Percentiles rank a stretch among this genome's conserved stretches.
phyloP scores from a whole-genome alignment of 2,888 invertebrate genomes.

The Subacronicta megacephala region DNA sequence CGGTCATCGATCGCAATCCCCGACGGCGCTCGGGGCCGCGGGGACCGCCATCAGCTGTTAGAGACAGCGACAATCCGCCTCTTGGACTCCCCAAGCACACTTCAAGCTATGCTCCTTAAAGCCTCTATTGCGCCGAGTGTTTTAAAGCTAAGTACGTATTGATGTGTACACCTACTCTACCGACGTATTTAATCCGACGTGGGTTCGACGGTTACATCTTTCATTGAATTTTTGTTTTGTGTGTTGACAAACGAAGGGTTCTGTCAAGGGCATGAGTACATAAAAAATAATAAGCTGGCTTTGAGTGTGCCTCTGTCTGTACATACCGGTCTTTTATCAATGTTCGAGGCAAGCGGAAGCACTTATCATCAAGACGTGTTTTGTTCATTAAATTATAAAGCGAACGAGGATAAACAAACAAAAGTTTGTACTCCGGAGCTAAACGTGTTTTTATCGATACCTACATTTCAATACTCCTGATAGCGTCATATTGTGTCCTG shows the following conservation, averaged over 20 bases:
- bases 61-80: conserved; percentile 66
- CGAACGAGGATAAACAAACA: too few relatives aligned
- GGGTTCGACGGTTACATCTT: too few relatives aligned
- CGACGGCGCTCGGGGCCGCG: conserved; percentile 72
- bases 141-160: conserved; percentile 38
- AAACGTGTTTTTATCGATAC: too few relatives aligned
- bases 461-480: too few relatives aligned
- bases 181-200: conserved; percentile 25
- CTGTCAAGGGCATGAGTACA: too few relatives aligned
- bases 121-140: conserved; percentile 45
- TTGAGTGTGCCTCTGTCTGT: conserved; percentile 26
- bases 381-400: conserved; percentile 73
- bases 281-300: not conserved
- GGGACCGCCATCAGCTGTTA: conserved; percentile 84
- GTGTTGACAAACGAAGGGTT: too few relatives aligned
- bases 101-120: conserved; percentile 50
- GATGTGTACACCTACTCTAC: too few relatives aligned
- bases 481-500: too few relatives aligned
- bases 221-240: too few relatives aligned
- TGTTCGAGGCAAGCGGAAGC: conserved; percentile 71
- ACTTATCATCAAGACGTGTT: conserved; percentile 74
- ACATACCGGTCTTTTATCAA: conserved; percentile 63
- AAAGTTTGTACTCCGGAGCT: too few relatives aligned
- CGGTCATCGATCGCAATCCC: conserved; percentile 83
- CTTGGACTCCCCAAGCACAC: conserved; percentile 52